Base-by-base conservation (phyloP, 1,140 invertebrate species). In the Lordiphosa clarofinis region DNA sequence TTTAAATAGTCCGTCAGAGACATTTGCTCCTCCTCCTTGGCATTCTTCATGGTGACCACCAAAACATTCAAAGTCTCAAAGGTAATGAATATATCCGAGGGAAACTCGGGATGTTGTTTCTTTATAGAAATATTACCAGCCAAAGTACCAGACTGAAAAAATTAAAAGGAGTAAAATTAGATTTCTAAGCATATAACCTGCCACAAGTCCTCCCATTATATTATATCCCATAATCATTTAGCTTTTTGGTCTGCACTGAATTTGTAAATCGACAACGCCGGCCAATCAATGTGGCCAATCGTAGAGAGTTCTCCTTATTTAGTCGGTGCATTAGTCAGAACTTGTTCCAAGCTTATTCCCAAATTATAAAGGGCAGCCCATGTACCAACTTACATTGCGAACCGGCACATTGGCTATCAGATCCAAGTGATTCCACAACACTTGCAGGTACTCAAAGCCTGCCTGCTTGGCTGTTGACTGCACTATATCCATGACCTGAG, bases 91-190 rank as follows among this genome's bases (percentile, higher is more conserved):
- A 96, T 73, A 87, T 96, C 94, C 0, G 95, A 96, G 1, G 93
- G 93, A 79, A 96, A 96, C 57, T 94, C 92, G 1, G 89, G 89
- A 66, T 94, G 90, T 4, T 87, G 71, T 61, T 95, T 92, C 88
- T 96, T 96, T 57, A 95, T 91, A 89, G 94, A 93, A 42, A 96
- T 88, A 76, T 96, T 96, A 28, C 95, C 95, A 33, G 94, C 95
- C 61, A 96, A 86, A 4, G 92, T 93, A 38, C 92, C 94, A 58
- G 93, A 47, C 87, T 88, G 5, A 37, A n/a, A 4, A 4, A 13
- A 3, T 33, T 21, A 21, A 8, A 4, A 39, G 39, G 6, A 4
- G 21, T 24, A 39, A 12, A n/a, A n/a, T n/a, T n/a, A n/a, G n/a
- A n/a, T n/a, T n/a, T n/a, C n/a, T n/a, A n/a, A n/a, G n/a, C n/a